Conservation (phyloP, 2,888 invertebrate genomes). For the Ophraella communa region DNA sequence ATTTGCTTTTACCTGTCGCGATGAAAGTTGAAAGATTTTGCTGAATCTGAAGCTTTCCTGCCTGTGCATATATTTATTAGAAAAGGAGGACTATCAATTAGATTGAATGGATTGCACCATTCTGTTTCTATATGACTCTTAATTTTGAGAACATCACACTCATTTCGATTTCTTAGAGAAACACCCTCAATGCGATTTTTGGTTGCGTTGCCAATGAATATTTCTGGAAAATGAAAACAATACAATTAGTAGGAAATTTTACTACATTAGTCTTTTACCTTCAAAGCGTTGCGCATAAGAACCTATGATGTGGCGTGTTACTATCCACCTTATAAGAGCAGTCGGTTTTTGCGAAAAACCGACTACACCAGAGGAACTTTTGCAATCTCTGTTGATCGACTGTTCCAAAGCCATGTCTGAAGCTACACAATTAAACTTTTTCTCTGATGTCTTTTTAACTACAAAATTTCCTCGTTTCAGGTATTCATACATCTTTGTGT, state of each 20-base stretch:
- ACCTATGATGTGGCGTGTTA: no score
- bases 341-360: no score
- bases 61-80: not conserved
- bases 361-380: constrained; percentile 32
- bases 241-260: no score
- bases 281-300: no score
- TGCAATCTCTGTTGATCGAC: constrained; percentile 37
- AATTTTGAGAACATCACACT: not conserved
- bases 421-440: constrained; percentile 38
- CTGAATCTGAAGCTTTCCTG: not conserved
- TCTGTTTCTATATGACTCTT: not conserved
- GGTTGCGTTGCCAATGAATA: no score
- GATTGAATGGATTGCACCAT: not conserved
- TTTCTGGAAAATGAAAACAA: no score
- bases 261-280: no score
- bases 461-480: no score
- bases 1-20: not conserved
- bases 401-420: constrained; percentile 40
- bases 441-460: constrained; percentile 28
- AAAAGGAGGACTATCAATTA: not conserved
- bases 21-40: not conserved
- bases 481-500: no score
- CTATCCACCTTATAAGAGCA: no score
- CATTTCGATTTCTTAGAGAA: not conserved
- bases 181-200: not conserved